Evolutionary conservation across 2,113 vertebrate genomes (phyloP).

Genomic region (Crotophaga sulcirostris): DNA sequence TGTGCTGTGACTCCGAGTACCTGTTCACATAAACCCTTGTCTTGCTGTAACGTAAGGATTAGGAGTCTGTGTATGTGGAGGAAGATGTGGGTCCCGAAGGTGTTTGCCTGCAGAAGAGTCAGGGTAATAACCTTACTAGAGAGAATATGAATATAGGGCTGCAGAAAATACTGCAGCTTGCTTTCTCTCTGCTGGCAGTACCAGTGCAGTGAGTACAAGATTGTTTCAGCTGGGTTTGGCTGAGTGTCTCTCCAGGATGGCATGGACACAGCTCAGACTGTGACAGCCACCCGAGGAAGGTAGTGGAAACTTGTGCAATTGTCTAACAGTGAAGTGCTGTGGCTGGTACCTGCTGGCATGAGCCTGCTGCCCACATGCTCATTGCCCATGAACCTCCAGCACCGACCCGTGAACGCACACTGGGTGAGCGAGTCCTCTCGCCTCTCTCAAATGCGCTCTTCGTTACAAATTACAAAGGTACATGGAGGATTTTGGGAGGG

Average conservation of each 20-base stretch:
- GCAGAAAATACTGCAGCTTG: not conserved
- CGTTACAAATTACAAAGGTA: not conserved
- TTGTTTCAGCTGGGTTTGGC: not conserved
- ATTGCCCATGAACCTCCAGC: not conserved
- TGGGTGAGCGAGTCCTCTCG: not conserved
- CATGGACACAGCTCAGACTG: not conserved
- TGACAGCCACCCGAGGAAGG: fast-evolving
- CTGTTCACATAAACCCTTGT: not conserved
- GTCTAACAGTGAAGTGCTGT: not conserved
- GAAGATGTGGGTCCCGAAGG: not conserved
- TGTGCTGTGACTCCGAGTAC: not conserved
- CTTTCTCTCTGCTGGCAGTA: not conserved
- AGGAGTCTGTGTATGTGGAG: not conserved
- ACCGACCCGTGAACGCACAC: fast-evolving
- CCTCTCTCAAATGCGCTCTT: not conserved
- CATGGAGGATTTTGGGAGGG: not conserved
- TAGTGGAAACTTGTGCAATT: not conserved
- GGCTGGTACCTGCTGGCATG: not conserved
- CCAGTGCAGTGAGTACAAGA: not conserved
- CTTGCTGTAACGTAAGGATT: not conserved
- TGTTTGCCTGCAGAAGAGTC: not conserved
- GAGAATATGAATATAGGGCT: not conserved
- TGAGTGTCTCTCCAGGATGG: not conserved
- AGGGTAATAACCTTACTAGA: not conserved
- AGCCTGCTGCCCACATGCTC: not conserved